A percentile compares a stretch with the other conserved stretches of the same genome.
Conservation (phyloP, 1,140 invertebrate species). For the Chymomyza costata region DNA sequence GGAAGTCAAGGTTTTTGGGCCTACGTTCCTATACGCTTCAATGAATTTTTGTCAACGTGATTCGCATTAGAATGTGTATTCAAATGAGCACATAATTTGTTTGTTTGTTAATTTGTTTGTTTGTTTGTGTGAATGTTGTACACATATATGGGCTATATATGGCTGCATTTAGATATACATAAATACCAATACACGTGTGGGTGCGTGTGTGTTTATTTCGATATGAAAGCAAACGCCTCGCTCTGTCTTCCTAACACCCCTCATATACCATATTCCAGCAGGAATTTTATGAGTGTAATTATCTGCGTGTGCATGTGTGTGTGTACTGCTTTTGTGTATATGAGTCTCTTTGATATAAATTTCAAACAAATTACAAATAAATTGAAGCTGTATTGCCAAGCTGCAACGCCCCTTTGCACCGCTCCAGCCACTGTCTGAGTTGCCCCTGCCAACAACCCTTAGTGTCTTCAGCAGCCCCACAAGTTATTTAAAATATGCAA, state of each 20-base stretch:
- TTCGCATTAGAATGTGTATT: conserved; percentile 72
- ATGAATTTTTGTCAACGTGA: conserved; percentile 73
- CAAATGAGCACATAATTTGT: conserved; percentile 73
- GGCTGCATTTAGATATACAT: conserved; percentile 27
- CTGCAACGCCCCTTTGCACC: no score
- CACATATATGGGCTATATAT: background rate
- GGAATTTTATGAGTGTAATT: conserved; percentile 66
- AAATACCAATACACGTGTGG: background rate
- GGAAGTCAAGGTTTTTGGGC: conserved; percentile 49
- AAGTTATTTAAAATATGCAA: conserved; percentile 71
- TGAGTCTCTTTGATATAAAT: conserved; percentile 59
- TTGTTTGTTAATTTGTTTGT: conserved; percentile 45
- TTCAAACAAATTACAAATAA: conserved; percentile 73
- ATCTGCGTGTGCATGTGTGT: conserved; percentile 23
- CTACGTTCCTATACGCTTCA: conserved; percentile 36
- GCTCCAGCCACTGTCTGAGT: no score
- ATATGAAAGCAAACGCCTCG: background rate
- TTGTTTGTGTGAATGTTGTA: conserved; percentile 16
- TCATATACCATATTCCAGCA: no score
- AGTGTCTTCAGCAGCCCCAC: conserved; percentile 34
- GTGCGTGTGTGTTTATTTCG: conserved; percentile 3
- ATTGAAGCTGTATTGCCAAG: conserved; percentile 66
- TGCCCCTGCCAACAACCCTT: conserved; percentile 57
- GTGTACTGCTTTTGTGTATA: conserved; percentile 14
- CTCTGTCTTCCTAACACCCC: conserved; percentile 5